Conservation (phyloP, 1,140 invertebrate genomes). For the Pogonomyrmex barbatus region DNA sequence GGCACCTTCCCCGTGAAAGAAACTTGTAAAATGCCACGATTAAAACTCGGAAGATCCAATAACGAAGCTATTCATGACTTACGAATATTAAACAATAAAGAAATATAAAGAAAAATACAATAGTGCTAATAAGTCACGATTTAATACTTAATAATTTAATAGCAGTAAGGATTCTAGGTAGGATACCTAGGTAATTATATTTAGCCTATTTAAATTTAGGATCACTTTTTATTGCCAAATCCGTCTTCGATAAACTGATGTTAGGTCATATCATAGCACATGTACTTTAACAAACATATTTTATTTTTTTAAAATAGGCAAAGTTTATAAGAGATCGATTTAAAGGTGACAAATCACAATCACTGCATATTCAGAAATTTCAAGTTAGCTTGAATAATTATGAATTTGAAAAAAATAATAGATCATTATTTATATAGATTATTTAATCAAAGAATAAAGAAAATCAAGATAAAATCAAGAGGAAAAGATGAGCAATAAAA, state of each 20-base stretch:
- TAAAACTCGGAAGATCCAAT: background rate
- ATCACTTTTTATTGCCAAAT: too few species aligned
- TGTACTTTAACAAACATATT: background rate
- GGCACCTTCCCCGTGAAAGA: background rate
- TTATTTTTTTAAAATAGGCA: background rate
- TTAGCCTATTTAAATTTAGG: too few species aligned
- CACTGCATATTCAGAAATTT: background rate
- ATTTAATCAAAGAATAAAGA: background rate
- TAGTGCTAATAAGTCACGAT: background rate
- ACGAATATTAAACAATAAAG: background rate
- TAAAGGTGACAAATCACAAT: background rate
- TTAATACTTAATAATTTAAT: background rate
- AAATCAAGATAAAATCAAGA: background rate
- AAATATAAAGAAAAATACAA: background rate
- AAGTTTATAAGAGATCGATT: background rate
- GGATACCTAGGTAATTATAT: too few species aligned
- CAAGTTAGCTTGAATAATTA: background rate
- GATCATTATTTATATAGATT: background rate
- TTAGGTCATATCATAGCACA: too few species aligned
- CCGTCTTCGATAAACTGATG: too few species aligned
- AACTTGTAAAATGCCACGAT: conserved; percentile 6
- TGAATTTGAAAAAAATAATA: background rate
- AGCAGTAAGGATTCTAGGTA: too few species aligned
- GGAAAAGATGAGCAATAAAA: background rate
- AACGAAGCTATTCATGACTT: background rate